A percentile compares a stretch with the other conserved stretches of the same genome.
Conservation (phyloP, 1,140 invertebrate genomes). For the Ooceraea biroi region DNA sequence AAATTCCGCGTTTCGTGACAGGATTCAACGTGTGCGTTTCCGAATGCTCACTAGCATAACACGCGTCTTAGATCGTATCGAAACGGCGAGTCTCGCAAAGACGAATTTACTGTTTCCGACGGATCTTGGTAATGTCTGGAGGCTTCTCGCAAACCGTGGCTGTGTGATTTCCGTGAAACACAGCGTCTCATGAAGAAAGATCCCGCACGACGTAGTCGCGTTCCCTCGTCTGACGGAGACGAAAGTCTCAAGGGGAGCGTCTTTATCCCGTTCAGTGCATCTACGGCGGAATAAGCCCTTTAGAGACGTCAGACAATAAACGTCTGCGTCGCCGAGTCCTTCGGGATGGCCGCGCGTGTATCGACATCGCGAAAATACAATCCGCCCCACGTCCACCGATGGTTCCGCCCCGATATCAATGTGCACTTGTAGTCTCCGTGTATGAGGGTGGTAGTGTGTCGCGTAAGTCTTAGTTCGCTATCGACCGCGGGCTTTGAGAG, state of each 20-base stretch:
- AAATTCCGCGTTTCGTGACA: background rate
- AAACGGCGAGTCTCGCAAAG: background rate
- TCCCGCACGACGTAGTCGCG: background rate
- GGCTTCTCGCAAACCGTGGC: background rate
- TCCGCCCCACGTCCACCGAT: conserved; percentile 29
- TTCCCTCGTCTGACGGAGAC: conserved; percentile 8
- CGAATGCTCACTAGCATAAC: background rate
- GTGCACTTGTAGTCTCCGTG: background rate
- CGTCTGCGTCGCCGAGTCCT: conserved; percentile 11
- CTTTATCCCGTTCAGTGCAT: conserved; percentile 28
- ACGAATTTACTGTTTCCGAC: background rate
- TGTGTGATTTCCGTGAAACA: conserved; percentile 1
- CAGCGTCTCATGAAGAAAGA: background rate
- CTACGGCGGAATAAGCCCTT: conserved; percentile 43
- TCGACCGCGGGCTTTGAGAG: conserved; percentile 43
- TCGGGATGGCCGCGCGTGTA: conserved; percentile 37
- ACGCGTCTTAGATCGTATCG: too few relatives aligned
- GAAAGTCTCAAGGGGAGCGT: background rate
- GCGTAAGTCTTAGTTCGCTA: conserved; percentile 37
- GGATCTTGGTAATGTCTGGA: background rate
- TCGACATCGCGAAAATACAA: conserved; percentile 53
- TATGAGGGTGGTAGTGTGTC: background rate
- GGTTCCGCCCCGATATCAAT: conserved; percentile 35
- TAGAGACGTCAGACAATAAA: conserved; percentile 51
- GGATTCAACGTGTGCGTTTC: background rate